Evolutionary conservation across 2,888 invertebrate genomes (phyloP).

Genomic region (Cremastinae sp.): DNA sequence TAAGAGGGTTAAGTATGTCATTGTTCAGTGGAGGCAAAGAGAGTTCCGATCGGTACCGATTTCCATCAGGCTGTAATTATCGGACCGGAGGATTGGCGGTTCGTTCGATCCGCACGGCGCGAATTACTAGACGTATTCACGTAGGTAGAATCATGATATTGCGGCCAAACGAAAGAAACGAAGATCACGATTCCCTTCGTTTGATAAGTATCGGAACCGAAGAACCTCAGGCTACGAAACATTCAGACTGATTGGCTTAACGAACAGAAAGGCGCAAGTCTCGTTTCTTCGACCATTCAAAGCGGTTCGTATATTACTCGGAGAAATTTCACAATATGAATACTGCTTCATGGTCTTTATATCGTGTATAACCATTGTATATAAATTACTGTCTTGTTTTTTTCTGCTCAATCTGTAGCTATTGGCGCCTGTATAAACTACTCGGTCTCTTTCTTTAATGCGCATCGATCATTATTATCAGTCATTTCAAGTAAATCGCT

Average conservation of each 20-base stretch:
- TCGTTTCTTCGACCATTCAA: constrained; percentile 2
- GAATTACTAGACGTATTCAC: constrained; percentile 51
- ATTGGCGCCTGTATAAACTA: constrained; percentile 50
- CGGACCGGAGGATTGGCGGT: constrained; percentile 50
- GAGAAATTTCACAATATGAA: constrained; percentile 17
- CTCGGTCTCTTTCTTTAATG: constrained; percentile 57
- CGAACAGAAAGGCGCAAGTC: constrained; percentile 13
- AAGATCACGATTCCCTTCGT: constrained; percentile 59
- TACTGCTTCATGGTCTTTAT: constrained; percentile 14
- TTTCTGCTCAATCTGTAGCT: constrained; percentile 34
- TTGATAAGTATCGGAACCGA: constrained; percentile 56
- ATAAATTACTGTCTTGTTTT: constrained; percentile 16
- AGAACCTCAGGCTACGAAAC: constrained; percentile 49
- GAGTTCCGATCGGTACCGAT: constrained; percentile 50
- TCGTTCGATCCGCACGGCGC: constrained; percentile 41
- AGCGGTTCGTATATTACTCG: constrained; percentile 9
- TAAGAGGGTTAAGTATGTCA: constrained; percentile 32
- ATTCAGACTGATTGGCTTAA: constrained; percentile 5
- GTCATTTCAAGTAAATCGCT: constrained; percentile 35
- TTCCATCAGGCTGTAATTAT: constrained; percentile 59
- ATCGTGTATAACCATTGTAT: constrained; percentile 22
- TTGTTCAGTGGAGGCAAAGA: constrained; percentile 45
- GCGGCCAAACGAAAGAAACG: constrained; percentile 46
- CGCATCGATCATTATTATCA: constrained; percentile 45
- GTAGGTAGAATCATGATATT: constrained; percentile 45